Evolutionary conservation across 2,113 vertebrate species (phyloP).

Genomic region (Coryphaenoides rupestris): DNA sequence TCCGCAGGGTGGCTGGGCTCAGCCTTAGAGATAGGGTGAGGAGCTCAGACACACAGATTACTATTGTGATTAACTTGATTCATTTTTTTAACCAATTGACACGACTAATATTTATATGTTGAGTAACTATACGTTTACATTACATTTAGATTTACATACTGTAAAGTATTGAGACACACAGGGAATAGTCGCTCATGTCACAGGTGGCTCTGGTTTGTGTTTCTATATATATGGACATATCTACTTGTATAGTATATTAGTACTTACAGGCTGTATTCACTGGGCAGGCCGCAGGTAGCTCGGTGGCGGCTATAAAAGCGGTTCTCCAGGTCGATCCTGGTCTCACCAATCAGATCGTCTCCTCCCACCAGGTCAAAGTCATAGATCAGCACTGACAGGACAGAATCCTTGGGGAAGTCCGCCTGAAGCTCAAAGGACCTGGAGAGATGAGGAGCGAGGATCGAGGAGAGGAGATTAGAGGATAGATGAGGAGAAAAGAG

Average conservation of each 20-base stretch:
- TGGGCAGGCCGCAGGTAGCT: slow-evolving; percentile 87
- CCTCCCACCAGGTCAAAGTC: slow-evolving; percentile 89
- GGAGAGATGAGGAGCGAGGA: slow-evolving; percentile 34
- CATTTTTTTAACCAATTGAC: too few species aligned
- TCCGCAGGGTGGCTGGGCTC: too few species aligned
- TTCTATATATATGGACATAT: background rate
- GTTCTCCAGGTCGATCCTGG: slow-evolving; percentile 92
- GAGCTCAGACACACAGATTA: too few species aligned
- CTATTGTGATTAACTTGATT: too few species aligned
- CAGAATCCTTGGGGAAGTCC: slow-evolving; percentile 86
- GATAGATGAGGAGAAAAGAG: background rate
- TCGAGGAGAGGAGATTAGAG: slow-evolving; percentile 14
- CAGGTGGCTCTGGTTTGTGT: too few species aligned
- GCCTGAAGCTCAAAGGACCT: slow-evolving; percentile 97
- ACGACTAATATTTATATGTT: too few species aligned
- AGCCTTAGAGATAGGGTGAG: too few species aligned
- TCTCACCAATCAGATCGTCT: slow-evolving; percentile 96
- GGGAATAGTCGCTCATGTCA: too few species aligned
- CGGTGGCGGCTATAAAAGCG: slow-evolving; percentile 92
- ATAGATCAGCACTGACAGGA: slow-evolving; percentile 85
- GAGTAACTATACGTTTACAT: too few species aligned
- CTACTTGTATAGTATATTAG: background rate
- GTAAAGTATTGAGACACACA: too few species aligned
- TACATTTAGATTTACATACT: too few species aligned
- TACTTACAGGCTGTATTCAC: slow-evolving; percentile 87